These are phyloP conservation scores for Amblyraja radiata DNA, from an alignment of 2,797 vertebrate species.

Conservation along the genomic window DNA sequence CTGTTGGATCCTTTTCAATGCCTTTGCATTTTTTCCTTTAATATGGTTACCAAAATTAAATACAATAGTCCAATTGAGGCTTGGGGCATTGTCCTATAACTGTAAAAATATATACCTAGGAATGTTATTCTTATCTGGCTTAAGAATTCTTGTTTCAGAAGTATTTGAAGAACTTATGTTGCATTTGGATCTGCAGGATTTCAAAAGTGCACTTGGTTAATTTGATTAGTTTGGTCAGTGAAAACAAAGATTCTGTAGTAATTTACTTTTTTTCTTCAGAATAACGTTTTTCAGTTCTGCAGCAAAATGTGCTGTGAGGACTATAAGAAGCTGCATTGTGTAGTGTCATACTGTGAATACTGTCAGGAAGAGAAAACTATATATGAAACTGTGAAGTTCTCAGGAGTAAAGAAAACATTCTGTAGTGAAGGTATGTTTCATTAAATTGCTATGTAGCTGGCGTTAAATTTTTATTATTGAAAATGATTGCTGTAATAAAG, in stretches of 20 bases:
- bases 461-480: neutral
- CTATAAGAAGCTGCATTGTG: conserved; percentile 97
- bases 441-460: neutral
- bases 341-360: conserved; percentile 93
- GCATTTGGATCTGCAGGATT: neutral
- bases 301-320: conserved; percentile 91
- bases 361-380: conserved; percentile 98
- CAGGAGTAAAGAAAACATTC: conserved; percentile 89
- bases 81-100: too few species aligned
- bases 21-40: too few species aligned
- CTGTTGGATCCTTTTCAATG: too few species aligned
- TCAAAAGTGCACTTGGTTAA: neutral
- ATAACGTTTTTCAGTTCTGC: conserved; percentile 94
- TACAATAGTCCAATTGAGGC: too few species aligned
- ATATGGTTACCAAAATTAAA: too few species aligned
- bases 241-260: neutral
- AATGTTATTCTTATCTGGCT: neutral
- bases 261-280: conserved; percentile 63
- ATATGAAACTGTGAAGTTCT: conserved; percentile 91
- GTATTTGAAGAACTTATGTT: neutral
- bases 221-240: neutral
- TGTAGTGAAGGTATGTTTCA: conserved; percentile 86
- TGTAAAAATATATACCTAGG: neutral
- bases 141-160: neutral
- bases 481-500: neutral